phyloP scores from a whole-genome alignment of 2,797 vertebrate species.

The Anguilla megastoma region DNA sequence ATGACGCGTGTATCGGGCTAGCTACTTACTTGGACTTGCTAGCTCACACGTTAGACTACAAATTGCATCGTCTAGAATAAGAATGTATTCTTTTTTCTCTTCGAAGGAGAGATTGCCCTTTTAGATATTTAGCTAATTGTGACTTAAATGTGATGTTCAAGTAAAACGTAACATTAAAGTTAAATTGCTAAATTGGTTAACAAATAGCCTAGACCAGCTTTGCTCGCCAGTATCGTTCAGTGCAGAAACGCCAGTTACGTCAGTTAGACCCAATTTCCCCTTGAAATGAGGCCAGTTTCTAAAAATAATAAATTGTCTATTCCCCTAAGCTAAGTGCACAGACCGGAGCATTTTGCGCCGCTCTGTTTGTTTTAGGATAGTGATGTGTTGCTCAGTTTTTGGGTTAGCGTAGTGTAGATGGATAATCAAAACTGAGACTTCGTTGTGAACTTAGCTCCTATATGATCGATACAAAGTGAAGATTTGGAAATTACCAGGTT shows the following conservation, averaged over 20 bases:
- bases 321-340: not conserved
- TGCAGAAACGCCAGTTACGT: not conserved
- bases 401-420: not conserved
- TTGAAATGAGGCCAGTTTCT: not conserved
- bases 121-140: not conserved
- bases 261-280: not conserved
- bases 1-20: not conserved
- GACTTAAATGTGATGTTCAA: not conserved
- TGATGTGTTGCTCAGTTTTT: not conserved
- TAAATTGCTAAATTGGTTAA: too few relatives aligned
- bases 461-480: not conserved
- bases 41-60: not conserved
- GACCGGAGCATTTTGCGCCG: not conserved
- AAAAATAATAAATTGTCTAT: not conserved
- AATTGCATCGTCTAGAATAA: not conserved
- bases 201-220: not conserved
- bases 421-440: not conserved
- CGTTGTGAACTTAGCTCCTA: not conserved
- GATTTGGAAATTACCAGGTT: not conserved
- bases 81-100: not conserved
- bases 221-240: not conserved
- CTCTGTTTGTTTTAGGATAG: not conserved
- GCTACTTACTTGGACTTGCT: not conserved
- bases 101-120: not conserved
- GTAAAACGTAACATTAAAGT: not conserved